Evolutionary conservation across 2,797 vertebrate genomes (phyloP).

Genomic region (Mormyrus proboscirostris): DNA sequence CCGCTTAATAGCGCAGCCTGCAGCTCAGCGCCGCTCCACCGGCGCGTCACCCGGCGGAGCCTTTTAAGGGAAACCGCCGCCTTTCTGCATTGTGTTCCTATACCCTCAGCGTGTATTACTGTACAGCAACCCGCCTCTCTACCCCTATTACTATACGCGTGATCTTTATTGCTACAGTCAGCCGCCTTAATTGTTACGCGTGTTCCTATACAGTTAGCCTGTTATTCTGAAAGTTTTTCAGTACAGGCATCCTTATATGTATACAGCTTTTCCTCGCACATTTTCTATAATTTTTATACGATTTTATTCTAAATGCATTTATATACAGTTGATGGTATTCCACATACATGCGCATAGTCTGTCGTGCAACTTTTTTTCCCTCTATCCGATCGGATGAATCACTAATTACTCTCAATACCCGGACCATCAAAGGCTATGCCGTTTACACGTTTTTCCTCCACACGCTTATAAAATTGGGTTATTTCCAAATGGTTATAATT

Average conservation of each 20-base stretch:
- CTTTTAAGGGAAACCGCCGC: conserved; percentile 44
- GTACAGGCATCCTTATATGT: background rate
- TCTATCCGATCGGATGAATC: background rate
- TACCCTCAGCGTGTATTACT: background rate
- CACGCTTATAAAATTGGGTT: conserved; percentile 15
- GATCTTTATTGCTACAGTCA: background rate
- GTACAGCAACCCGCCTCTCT: background rate
- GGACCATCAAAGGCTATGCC: background rate
- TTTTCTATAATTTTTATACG: background rate
- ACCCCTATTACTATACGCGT: background rate
- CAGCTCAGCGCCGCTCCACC: conserved; percentile 39
- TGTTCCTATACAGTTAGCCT: background rate
- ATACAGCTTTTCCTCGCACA: background rate
- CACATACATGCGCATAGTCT: background rate
- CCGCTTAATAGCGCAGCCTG: conserved; percentile 44
- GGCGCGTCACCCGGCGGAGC: conserved; percentile 48
- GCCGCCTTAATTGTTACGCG: background rate
- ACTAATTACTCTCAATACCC: background rate
- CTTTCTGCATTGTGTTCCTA: conserved; percentile 20
- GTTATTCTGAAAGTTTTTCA: background rate
- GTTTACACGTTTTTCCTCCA: conserved; percentile 16
- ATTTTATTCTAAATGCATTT: background rate
- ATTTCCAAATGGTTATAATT: conserved; percentile 48
- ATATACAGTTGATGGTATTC: background rate
- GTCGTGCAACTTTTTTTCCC: background rate